These are phyloP conservation scores for Papilio glaucus DNA, from an alignment of 1,140 invertebrate species.

Conservation along the genomic window DNA sequence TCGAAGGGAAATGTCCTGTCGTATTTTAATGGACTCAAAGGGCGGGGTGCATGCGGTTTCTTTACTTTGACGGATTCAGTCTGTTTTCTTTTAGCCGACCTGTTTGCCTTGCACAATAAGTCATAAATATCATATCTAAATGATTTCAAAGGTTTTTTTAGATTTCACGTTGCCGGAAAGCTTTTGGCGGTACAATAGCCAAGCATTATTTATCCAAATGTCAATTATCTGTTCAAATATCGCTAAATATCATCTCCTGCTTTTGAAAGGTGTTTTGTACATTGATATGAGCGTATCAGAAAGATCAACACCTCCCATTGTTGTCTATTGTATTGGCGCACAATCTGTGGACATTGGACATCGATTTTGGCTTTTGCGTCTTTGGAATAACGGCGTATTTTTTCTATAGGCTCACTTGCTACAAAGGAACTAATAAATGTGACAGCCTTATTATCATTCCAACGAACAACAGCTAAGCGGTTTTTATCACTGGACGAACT, in stretches of 20 bases:
- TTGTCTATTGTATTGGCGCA: constrained; percentile 37
- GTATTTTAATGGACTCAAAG: constrained; percentile 20
- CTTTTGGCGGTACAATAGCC: no score
- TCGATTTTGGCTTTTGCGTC: constrained; percentile 40
- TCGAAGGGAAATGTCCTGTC: constrained; percentile 42
- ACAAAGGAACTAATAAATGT: constrained; percentile 38
- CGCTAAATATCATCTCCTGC: constrained; percentile 38
- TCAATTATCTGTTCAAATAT: constrained; percentile 43
- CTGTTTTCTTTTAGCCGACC: no score
- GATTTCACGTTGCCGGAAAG: no score
- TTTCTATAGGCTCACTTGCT: constrained; percentile 31
- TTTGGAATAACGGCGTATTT: constrained; percentile 39
- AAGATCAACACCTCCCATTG: constrained; percentile 47
- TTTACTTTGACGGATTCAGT: constrained; percentile 31
- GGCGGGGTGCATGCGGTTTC: constrained; percentile 39
- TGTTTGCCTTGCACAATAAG: no score
- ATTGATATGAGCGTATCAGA: constrained; percentile 39
- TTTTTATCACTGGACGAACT: no score
- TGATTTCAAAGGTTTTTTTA: no score
- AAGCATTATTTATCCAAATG: constrained; percentile 51
- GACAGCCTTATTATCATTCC: constrained; percentile 45
- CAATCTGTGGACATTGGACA: constrained; percentile 37
- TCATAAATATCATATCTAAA: no score
- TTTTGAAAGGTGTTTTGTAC: constrained; percentile 42
- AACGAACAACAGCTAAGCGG: constrained; percentile 41